Conservation (phyloP, 2,888 invertebrate genomes). For the Himalopsyche anomala region DNA sequence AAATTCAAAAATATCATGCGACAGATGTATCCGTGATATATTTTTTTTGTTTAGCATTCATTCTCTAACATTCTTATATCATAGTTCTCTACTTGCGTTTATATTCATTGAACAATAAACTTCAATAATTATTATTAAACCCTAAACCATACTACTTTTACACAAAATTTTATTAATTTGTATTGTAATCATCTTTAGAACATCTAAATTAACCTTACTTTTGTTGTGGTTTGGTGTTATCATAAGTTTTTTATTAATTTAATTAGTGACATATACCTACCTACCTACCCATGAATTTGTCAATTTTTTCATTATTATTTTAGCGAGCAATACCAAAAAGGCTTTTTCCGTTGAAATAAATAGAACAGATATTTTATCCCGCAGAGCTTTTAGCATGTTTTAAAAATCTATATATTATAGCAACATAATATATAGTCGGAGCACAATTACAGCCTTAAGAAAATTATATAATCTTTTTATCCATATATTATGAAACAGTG, state of each 20-base stretch:
- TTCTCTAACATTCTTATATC: slow-evolving; percentile 25
- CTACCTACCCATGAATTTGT: neutral
- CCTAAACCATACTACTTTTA: slow-evolving; percentile 37
- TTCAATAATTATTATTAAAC: slow-evolving; percentile 27
- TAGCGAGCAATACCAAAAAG: neutral
- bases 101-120: slow-evolving; percentile 22
- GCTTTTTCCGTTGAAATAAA: slow-evolving; percentile 6
- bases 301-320: neutral
- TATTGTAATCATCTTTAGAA: slow-evolving; percentile 16
- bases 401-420: neutral
- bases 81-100: neutral
- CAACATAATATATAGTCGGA: neutral
- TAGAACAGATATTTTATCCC: neutral
- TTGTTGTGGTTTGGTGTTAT: slow-evolving; percentile 27
- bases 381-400: neutral
- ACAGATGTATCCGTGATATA: neutral
- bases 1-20: neutral
- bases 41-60: slow-evolving; percentile 37
- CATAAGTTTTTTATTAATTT: slow-evolving; percentile 31
- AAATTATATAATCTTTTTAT: too few species aligned
- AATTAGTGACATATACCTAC: slow-evolving; percentile 12
- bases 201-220: slow-evolving; percentile 27
- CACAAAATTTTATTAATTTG: slow-evolving; percentile 7
- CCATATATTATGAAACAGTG: neutral
- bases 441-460: neutral